Evolutionary conservation across 2,888 invertebrate genomes (phyloP), one percentile per base, ranked within the genome.

Genomic region (Acanthoscelides obtectus): DNA sequence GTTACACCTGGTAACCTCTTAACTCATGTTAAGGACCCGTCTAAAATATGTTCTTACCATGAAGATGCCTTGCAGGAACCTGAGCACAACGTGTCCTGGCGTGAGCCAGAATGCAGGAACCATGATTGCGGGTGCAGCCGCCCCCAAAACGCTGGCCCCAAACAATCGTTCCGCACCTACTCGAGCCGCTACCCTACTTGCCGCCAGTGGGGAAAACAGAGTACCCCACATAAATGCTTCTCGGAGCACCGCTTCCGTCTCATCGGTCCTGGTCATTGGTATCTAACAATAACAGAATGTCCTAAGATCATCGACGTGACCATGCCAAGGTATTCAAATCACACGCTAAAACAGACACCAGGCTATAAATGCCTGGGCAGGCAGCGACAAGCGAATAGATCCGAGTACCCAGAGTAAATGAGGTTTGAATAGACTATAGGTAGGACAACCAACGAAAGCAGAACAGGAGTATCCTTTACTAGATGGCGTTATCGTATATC

Each of bases 201-300:
- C 88, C 0, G 87, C 88, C 45, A 89, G 79, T 1, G 88, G 89
- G 0, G 88, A 88, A 12, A 88, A 86, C 0, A 89, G 82, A 71
- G 88, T 88, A 20, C 89, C 89, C 89, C 89, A 89, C 79, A 89
- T 84, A 77, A 88, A 89, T 4, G 88, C 88, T 76, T 88, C 88
- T 20, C 89, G 83, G 80, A 89, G 84, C 64, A 87, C 87, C 0
- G 88, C 87, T 77, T 88, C 89, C 0, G 88, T 86, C 73, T 87
- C 83, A 77, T 89, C 89, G 12, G 87, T 88, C 76, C 86, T 86
- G 0, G 88, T 87, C 82, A 88, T 84, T 6, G 86, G 86, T 75
- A 86, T 86, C 86, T 86, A 72, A 64, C 79, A 78, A 17, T 64
- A 20, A n/a, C n/a, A n/a, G n/a, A n/a, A n/a, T n/a, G n/a, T n/a